Evolutionary conservation across 2,797 vertebrate genomes (phyloP), one percentile per base, ranked within the genome.

Genomic region (Sebastes goodei): DNA sequence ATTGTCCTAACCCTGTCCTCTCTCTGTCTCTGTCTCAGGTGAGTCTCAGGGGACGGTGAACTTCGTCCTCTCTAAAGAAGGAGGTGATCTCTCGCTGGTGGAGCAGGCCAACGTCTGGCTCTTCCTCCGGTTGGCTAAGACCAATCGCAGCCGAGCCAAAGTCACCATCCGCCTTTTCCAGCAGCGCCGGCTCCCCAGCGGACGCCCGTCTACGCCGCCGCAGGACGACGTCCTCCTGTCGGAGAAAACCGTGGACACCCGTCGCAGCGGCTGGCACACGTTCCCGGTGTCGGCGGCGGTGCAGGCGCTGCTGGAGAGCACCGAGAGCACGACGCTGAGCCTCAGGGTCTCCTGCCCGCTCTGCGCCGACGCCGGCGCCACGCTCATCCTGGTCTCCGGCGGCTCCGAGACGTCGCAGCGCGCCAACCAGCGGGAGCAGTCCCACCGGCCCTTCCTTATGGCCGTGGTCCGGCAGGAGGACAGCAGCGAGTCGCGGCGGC

Each of bases 251-350:
- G 97, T 99, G 85, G 98, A 98, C 81, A 98, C 97, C 0, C 96
- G 97, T 0, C 98, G 98, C 84, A 99, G 98, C 61, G 98, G 97
- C 64, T 99, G 98, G 98, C 98, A 99, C 87, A 98, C 97, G 35
- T 98, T 99, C 78, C 95, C 97, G 0, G 94, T 98, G 52, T 97
- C 97, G 5, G 94, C 91, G 14, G 97, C 96, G 0, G 96, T 99
- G 74, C 98, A 98, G 92, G 88, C 89, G 1, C 89, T 97, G 74
- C 93, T 99, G 88, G 94, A 97, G 83, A 90, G 94, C 21, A 88
- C 90, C 1, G 95, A 88, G 42, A 92, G 82, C 76, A 90, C 94
- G 20, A 82, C 96, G 56, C 95, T 98, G 74, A 95, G 94, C 79
- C 90, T 99, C 66, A 86, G 96, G 84, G 96, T 97, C 76, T 96